These are phyloP conservation scores for Ectemnius cavifrons DNA, from an alignment of 2,888 invertebrate species.

Conservation along the genomic window DNA sequence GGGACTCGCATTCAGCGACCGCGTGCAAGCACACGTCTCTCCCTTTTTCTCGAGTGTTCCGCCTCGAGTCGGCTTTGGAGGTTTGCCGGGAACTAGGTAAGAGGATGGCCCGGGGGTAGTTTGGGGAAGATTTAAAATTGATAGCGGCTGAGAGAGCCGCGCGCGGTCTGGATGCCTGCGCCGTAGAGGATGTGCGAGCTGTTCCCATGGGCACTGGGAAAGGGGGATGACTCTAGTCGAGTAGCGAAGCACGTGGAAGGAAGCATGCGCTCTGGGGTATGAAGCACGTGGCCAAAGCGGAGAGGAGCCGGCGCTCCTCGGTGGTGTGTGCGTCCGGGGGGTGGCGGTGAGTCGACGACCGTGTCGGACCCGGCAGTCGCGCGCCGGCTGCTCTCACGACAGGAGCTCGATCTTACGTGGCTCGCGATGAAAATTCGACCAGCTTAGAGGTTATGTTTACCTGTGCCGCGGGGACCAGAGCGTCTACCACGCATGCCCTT, in stretches of 20 bases:
- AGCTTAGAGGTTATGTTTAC: constrained; percentile 64
- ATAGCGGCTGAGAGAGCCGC: background rate
- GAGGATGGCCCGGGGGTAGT: background rate
- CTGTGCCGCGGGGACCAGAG: constrained; percentile 34
- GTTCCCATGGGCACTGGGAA: no score
- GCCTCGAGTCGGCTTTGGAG: background rate
- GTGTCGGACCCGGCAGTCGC: constrained; percentile 68
- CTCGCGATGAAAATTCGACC: constrained; percentile 51
- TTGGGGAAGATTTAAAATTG: constrained; percentile 4
- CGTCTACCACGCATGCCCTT: constrained; percentile 37
- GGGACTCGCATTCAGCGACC: no score
- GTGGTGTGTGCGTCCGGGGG: constrained; percentile 29
- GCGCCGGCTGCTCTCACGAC: constrained; percentile 76
- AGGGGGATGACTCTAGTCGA: background rate
- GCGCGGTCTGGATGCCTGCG: background rate
- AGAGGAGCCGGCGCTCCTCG: constrained; percentile 37
- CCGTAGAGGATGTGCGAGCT: no score
- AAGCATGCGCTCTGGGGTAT: constrained; percentile 44
- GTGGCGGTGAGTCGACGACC: constrained; percentile 57
- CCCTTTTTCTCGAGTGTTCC: no score
- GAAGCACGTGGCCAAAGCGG: constrained; percentile 63
- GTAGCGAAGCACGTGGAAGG: constrained; percentile 58
- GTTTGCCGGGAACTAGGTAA: background rate
- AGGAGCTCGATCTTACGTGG: constrained; percentile 62
- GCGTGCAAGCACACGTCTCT: no score